These are phyloP conservation scores for Rotaria magnacalcarata DNA, from an alignment of 2,888 invertebrate species.

Conservation along the genomic window DNA sequence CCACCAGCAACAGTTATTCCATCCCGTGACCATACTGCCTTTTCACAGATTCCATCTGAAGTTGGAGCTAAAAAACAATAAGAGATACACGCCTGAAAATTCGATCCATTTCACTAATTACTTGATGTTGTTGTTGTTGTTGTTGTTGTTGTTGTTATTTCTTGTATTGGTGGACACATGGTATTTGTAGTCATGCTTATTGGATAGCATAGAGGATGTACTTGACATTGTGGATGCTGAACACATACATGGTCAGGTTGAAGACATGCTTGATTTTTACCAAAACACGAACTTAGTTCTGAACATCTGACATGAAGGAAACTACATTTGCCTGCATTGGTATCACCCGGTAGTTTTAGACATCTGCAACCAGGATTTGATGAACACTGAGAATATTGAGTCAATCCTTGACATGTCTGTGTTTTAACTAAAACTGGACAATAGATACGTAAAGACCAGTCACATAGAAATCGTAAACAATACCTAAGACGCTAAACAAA, in stretches of 20 bases:
- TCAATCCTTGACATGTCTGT: too few relatives aligned
- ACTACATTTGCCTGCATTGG: neutral
- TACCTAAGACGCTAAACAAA: too few relatives aligned
- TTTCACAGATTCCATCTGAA: neutral
- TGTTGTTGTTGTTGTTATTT: neutral
- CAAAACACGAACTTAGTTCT: neutral
- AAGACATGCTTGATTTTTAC: neutral
- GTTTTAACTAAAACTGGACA: too few relatives aligned
- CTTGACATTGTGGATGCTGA: neutral
- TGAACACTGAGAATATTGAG: too few relatives aligned
- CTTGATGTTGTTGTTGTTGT: neutral
- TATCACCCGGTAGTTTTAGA: neutral
- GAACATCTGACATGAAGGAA: neutral
- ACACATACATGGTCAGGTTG: neutral
- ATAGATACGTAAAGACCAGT: too few relatives aligned
- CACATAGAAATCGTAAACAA: too few relatives aligned
- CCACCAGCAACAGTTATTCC: neutral
- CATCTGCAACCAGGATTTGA: neutral
- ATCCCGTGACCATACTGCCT: neutral
- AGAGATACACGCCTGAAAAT: neutral
- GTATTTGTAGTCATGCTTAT: neutral
- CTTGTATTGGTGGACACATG: neutral
- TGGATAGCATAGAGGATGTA: neutral
- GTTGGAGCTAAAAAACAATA: neutral
- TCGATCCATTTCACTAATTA: neutral